Evolutionary conservation across 1,140 invertebrate species (phyloP), one percentile per base, ranked within the genome.

Genomic region (Scaptomyza montana): DNA sequence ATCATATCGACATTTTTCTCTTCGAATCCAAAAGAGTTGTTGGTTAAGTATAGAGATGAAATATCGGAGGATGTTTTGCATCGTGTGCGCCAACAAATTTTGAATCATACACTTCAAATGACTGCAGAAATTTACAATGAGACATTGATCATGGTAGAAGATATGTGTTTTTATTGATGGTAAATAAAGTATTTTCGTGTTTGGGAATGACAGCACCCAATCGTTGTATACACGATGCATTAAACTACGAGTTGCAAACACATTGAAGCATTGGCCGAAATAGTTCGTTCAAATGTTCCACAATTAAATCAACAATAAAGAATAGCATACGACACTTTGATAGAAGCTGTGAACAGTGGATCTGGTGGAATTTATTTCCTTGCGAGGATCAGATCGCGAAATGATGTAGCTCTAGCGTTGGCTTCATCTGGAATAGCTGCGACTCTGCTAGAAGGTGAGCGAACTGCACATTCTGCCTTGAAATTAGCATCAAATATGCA

Each of bases 401-500:
- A 69, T 36, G 49, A 89, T 16, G 91, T 92, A 63, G 91, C 92
- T 33, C 47, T 94, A 8, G 92, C 93, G 5, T 75, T 93, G 43
- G 93, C 93, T 56, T 93, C 92, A 49, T 94, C 93, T 33, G 59
- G 71, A 56, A 68, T 94, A 28, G 2, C 28, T 28, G 28, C 28
- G 28, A 28, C 28, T 28, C 28, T 28, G 28, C 28, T 28, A 28
- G 28, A 28, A 28, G 2, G 2, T 5, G 28, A 5, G 28, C 28
- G 28, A 28, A 28, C 28, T 28, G 28, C 28, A 28, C 28, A 28
- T 28, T 28, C 28, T 28, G 28, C 28, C 28, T 28, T 28, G 28
- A 28, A 28, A 28, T 28, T 28, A 28, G 2, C 28, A 28, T 5
- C 5, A 28, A 28, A 28, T n/a, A n/a, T n/a, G n/a, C n/a, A n/a